A percentile compares a stretch with the other conserved stretches of the same genome.
Evolutionary conservation across 2,797 vertebrate genomes (phyloP).

Genomic region (Enoplosus armatus): DNA sequence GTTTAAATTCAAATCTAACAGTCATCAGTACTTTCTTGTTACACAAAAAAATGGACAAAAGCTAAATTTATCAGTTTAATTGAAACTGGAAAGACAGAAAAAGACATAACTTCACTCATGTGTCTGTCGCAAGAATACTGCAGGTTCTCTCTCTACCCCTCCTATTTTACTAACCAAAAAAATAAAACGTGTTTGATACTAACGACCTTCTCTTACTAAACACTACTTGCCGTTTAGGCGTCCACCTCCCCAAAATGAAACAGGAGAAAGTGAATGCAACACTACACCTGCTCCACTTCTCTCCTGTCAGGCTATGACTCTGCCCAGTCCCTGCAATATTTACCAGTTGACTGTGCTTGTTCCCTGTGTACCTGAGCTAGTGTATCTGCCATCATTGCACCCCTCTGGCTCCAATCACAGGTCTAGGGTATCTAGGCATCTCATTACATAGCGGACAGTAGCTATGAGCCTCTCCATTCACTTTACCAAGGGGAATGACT

Average conservation of each 20-base stretch:
- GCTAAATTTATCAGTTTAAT: background rate
- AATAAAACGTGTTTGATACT: slow-evolving; percentile 69
- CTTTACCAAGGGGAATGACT: slow-evolving; percentile 55
- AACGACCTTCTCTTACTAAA: slow-evolving; percentile 47
- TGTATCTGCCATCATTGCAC: slow-evolving; percentile 39
- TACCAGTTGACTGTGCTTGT: slow-evolving; percentile 56
- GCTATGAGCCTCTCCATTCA: slow-evolving; percentile 29
- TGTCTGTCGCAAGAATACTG: slow-evolving; percentile 28
- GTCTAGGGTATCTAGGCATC: slow-evolving; percentile 43
- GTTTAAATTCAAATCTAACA: slow-evolving; percentile 13
- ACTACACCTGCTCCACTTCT: slow-evolving; percentile 46
- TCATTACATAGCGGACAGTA: slow-evolving; percentile 51
- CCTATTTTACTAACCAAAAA: slow-evolving; percentile 65
- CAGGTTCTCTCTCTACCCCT: slow-evolving; percentile 26
- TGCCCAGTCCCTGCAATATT: slow-evolving; percentile 76
- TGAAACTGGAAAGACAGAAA: slow-evolving; percentile 10
- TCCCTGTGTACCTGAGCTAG: slow-evolving; percentile 49
- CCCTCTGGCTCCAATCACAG: slow-evolving; percentile 43
- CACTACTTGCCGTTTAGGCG: background rate
- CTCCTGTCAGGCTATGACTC: slow-evolving; percentile 26
- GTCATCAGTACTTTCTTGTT: background rate
- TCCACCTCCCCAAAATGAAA: slow-evolving; percentile 54
- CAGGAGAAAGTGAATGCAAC: slow-evolving; percentile 74
- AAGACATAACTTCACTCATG: background rate
- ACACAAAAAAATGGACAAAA: slow-evolving; percentile 4